Evolutionary conservation across 2,113 vertebrate genomes (phyloP).

Genomic region (Limanda limanda): DNA sequence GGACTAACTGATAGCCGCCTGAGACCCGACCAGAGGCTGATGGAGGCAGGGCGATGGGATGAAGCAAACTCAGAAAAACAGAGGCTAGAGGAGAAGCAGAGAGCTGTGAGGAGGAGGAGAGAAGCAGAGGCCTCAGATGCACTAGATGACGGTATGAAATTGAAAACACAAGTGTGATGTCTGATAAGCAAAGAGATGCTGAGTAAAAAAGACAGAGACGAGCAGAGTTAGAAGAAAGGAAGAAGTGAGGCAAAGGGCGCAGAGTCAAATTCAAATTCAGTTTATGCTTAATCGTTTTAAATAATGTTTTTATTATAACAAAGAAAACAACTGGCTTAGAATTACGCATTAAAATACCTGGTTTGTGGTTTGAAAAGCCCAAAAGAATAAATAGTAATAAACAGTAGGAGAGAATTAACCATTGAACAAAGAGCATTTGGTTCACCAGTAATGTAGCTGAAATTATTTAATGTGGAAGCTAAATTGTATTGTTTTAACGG

Average conservation of each 20-base stretch:
- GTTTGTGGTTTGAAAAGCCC: neutral
- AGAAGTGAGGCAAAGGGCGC: no score
- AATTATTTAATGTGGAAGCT: no score
- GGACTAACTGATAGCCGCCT: slow-evolving; percentile 92
- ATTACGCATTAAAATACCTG: neutral
- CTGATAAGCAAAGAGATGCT: neutral
- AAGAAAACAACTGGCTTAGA: neutral
- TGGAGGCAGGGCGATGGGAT: slow-evolving; percentile 97
- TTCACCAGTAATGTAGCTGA: no score
- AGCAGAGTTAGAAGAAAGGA: neutral
- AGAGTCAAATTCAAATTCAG: no score
- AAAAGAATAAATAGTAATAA: neutral
- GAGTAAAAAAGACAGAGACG: neutral
- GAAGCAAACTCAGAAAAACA: slow-evolving; percentile 96
- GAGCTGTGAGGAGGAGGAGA: slow-evolving; percentile 86
- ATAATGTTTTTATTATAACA: neutral
- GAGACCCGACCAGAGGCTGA: slow-evolving; percentile 93
- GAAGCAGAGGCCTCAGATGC: slow-evolving; percentile 86
- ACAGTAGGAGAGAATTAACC: no score
- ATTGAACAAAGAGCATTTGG: no score
- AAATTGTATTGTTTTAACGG: no score
- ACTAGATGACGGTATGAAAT: slow-evolving; percentile 87
- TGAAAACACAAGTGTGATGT: neutral
- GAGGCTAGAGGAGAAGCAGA: slow-evolving; percentile 95
- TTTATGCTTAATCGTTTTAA: neutral